phyloP scores from a whole-genome alignment of 2,888 invertebrate genomes.

The Tenthredo mesomela region DNA sequence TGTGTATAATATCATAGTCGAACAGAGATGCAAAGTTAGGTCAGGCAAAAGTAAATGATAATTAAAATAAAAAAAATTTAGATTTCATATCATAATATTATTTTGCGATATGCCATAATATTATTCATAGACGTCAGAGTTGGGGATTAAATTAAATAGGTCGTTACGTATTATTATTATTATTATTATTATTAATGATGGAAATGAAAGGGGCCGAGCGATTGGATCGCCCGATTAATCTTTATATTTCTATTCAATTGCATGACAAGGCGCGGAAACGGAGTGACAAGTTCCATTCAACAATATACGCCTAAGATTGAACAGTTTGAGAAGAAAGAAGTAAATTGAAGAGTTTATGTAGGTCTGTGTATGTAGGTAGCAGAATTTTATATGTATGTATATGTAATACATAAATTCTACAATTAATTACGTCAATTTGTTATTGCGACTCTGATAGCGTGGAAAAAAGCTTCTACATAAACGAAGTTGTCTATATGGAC shows the following conservation, averaged over 20 bases:
- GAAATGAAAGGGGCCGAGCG: no score
- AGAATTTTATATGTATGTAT: neutral
- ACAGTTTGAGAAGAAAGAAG: neutral
- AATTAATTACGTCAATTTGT: constrained; percentile 15
- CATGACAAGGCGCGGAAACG: neutral
- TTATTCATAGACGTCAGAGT: neutral
- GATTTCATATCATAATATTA: neutral
- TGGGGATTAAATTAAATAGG: neutral
- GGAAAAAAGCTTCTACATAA: neutral
- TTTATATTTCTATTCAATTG: neutral
- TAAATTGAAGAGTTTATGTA: neutral
- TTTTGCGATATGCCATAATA: neutral
- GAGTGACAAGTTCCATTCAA: constrained; percentile 7
- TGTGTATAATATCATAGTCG: neutral
- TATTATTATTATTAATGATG: neutral
- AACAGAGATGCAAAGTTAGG: neutral
- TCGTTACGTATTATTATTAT: neutral
- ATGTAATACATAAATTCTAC: neutral
- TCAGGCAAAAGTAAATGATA: neutral
- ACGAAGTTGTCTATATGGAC: neutral
- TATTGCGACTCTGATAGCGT: neutral
- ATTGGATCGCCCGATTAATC: constrained; percentile 8
- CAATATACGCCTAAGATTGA: neutral
- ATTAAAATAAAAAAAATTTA: neutral
- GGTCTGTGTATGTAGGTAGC: neutral